phyloP scores from a whole-genome alignment of 2,888 invertebrate genomes.

The Pegoplata infirma region DNA sequence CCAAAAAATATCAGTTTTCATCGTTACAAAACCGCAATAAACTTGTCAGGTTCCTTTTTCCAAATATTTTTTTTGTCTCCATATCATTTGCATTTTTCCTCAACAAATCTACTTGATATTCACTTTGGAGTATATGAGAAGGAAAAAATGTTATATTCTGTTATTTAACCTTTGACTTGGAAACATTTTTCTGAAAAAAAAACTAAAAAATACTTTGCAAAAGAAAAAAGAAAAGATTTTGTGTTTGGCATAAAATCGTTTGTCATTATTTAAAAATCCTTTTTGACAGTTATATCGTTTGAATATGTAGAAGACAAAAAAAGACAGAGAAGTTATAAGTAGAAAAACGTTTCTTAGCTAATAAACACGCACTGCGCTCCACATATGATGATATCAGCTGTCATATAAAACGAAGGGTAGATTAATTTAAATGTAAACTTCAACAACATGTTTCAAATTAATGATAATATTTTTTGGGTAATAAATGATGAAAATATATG shows the following conservation, averaged over 20 bases:
- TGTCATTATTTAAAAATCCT: slow-evolving; percentile 76
- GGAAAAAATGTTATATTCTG: slow-evolving; percentile 47
- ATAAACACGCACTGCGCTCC: slow-evolving; percentile 51
- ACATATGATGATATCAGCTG: slow-evolving; percentile 67
- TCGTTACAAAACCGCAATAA: slow-evolving; percentile 68
- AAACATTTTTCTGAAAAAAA: slow-evolving; percentile 30
- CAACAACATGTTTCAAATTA: slow-evolving; percentile 64
- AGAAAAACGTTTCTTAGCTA: slow-evolving; percentile 51
- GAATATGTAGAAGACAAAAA: slow-evolving; percentile 20
- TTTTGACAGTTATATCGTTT: slow-evolving; percentile 72
- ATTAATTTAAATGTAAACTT: slow-evolving; percentile 75
- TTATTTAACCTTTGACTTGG: slow-evolving; percentile 67
- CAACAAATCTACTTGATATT: slow-evolving; percentile 59
- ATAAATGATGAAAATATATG: neutral
- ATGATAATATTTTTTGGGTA: slow-evolving; percentile 38
- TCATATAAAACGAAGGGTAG: slow-evolving; percentile 67
- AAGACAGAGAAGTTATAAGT: slow-evolving; percentile 24
- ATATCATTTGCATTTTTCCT: slow-evolving; percentile 48
- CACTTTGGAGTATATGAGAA: slow-evolving; percentile 45
- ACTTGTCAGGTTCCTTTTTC: slow-evolving; percentile 66
- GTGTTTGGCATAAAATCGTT: slow-evolving; percentile 69
- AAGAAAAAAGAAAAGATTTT: slow-evolving; percentile 31
- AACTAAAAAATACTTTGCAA: neutral
- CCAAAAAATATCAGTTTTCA: neutral
- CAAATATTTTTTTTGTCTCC: slow-evolving; percentile 65